Percentiles rank a stretch among this genome's conserved stretches.
Evolutionary conservation across 2,797 vertebrate genomes (phyloP).

Genomic region (Xenops minutus): DNA sequence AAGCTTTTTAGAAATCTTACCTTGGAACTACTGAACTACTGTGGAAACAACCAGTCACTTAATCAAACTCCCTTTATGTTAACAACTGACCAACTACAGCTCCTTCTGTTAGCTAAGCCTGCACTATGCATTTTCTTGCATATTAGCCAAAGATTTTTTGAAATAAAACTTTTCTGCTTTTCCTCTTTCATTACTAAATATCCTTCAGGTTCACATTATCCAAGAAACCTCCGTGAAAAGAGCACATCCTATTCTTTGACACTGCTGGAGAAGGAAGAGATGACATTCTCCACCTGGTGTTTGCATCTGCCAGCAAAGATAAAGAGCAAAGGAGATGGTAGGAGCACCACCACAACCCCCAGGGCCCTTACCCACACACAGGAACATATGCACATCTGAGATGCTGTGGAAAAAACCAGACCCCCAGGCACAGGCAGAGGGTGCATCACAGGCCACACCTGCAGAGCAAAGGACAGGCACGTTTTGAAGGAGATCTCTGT

Average conservation of each 20-base stretch:
- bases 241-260: neutral
- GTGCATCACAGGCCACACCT: neutral
- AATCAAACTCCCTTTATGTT: neutral
- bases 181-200: neutral
- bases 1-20: neutral
- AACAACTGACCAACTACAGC: neutral
- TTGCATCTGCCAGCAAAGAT: neutral
- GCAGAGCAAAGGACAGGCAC: neutral
- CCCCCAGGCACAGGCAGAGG: neutral
- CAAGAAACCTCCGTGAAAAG: neutral
- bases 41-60: neutral
- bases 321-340: neutral
- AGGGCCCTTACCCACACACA: neutral
- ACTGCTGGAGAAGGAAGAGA: neutral
- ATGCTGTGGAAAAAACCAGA: neutral
- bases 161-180: neutral
- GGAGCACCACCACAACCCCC: neutral
- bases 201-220: neutral
- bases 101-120: neutral
- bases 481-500: neutral
- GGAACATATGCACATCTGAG: neutral
- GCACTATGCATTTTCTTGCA: neutral
- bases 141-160: neutral
- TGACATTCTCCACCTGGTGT: neutral
- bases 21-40: neutral